Evolutionary conservation across 1,140 invertebrate genomes (phyloP), one percentile per base, ranked within the genome.

Genomic region (Nebria ingens): DNA sequence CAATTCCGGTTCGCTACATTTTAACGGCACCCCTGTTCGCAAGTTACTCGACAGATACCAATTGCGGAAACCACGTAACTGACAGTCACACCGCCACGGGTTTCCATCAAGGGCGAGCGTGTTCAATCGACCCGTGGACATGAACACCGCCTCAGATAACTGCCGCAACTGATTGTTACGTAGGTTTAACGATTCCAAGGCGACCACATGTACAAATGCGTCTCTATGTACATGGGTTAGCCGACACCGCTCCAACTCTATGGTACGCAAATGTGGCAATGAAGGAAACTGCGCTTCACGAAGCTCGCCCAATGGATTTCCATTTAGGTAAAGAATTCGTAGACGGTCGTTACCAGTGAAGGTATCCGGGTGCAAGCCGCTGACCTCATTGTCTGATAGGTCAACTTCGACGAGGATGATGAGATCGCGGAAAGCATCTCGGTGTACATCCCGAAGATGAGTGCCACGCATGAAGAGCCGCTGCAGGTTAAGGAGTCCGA

Each of bases 71-170:
- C 82, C 83, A 51, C 88, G 80, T 50, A 94, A 68, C 51, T 85
- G 78, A 70, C 91, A 94, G 65, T 94, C 90, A 69, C 91, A 94
- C 58, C 77, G 77, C 91, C 91, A 94, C 13, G 84, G 87, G 66
- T 94, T 94, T n/a, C 86, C 85, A 56, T 90, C 85, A 21, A 93
- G 68, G 2, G 80, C 80, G 1, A 93, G 70, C 0, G 87, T 87
- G 69, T 91, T 91, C 15, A 93, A 68, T 53, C 80, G 79, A 20
- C 75, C 69, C 56, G 88, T 75, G 50, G 79, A 79, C 62, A 79
- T 71, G 62, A 89, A 83, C 13, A 84, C 76, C 23, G 76, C 74
- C 51, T 79, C 78, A 4, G 81, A 80, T 1, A 91, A 65, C 56
- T 79, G 81, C 53, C 79, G 73, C 20, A 91, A 71, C 21, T 78